A percentile compares a stretch with the other conserved stretches of the same genome.
These are phyloP conservation scores for Neelides folsomi DNA, from an alignment of 2,888 invertebrate genomes.

Conservation along the genomic window DNA sequence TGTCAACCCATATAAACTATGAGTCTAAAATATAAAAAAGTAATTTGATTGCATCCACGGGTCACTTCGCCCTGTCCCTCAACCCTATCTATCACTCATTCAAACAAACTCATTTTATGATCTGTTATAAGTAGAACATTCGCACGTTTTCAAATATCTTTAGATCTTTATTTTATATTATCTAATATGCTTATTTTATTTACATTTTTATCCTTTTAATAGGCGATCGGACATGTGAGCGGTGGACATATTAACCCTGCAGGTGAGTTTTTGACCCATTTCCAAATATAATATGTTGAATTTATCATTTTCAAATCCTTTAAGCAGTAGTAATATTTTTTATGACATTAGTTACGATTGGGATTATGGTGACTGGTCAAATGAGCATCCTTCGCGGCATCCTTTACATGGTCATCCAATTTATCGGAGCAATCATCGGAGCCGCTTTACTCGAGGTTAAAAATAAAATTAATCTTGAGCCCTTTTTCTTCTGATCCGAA, in stretches of 20 bases:
- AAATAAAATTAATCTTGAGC: background rate
- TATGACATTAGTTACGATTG: constrained; percentile 19
- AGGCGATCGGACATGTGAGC: constrained; percentile 31
- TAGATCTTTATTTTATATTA: background rate
- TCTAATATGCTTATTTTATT: constrained; percentile 4
- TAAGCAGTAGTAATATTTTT: background rate
- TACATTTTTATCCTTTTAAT: constrained; percentile 7
- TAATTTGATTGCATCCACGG: too few relatives aligned
- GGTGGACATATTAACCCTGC: constrained; percentile 29
- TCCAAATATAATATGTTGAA: background rate
- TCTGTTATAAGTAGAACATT: background rate
- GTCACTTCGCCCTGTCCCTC: background rate
- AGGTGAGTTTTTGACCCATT: background rate
- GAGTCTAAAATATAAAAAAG: too few relatives aligned
- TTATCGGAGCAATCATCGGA: constrained; percentile 26
- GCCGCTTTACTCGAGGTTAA: constrained; percentile 20
- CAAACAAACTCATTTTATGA: background rate
- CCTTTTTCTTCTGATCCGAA: too few relatives aligned
- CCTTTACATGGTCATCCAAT: constrained; percentile 26
- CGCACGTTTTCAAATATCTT: background rate
- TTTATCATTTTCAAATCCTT: background rate
- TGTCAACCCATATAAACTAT: too few relatives aligned
- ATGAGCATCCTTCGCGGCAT: constrained; percentile 26
- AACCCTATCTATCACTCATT: background rate
- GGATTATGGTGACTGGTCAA: constrained; percentile 27